Percentiles rank a stretch among this genome's conserved stretches.
Evolutionary conservation across 2,888 invertebrate species (phyloP).

Genomic region (Tridacna gigas): DNA sequence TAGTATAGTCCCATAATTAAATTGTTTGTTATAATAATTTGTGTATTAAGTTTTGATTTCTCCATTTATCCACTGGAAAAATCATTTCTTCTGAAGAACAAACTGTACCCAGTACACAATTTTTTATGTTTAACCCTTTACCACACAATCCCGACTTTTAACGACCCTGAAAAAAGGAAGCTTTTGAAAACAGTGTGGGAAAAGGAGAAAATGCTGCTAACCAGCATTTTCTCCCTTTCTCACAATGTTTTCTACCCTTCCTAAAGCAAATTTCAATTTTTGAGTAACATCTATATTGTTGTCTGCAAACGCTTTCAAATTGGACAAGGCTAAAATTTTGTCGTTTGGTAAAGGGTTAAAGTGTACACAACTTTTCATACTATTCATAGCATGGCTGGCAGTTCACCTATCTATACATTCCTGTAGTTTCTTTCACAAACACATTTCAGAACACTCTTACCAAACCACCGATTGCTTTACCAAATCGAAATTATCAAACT

Average conservation of each 20-base stretch:
- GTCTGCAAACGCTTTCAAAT: no score
- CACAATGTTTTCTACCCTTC: not conserved
- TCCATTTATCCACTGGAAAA: not conserved
- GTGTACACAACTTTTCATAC: no score
- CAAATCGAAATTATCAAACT: no score
- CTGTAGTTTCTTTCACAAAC: no score
- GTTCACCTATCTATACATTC: no score
- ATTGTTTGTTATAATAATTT: not conserved
- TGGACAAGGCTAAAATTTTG: no score
- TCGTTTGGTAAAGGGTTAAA: no score
- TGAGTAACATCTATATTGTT: no score
- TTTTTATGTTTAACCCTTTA: not conserved
- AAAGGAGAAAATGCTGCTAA: not conserved
- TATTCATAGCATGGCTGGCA: no score
- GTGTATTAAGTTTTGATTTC: not conserved
- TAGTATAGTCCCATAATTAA: constrained; percentile 5
- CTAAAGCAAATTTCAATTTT: no score
- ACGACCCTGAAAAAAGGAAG: not conserved
- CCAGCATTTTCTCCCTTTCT: not conserved
- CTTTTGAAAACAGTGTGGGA: not conserved
- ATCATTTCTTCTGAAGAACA: not conserved
- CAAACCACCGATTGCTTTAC: no score
- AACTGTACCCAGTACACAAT: not conserved
- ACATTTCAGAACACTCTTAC: no score
- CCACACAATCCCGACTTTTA: not conserved